These are phyloP conservation scores for Plodia interpunctella DNA, from an alignment of 1,140 invertebrate species.

Conservation along the genomic window DNA sequence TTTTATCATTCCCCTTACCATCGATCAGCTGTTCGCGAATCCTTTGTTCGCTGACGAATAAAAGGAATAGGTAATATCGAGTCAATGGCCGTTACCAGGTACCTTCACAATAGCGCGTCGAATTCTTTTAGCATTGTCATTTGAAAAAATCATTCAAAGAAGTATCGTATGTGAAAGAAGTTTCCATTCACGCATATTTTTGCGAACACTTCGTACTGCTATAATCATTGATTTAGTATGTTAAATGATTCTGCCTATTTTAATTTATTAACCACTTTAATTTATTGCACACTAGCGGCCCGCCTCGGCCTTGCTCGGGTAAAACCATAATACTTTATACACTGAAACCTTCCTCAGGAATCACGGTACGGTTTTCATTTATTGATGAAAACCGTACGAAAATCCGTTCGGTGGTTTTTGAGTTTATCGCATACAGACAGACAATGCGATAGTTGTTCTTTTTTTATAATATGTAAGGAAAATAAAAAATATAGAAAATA, in stretches of 20 bases:
- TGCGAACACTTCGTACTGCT: not conserved
- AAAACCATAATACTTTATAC: too few species aligned
- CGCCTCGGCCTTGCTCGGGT: too few species aligned
- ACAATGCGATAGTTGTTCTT: too few species aligned
- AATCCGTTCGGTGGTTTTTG: too few species aligned
- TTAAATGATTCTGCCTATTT: not conserved
- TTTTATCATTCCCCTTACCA: slow-evolving; percentile 22
- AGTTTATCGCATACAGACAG: too few species aligned
- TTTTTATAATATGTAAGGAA: too few species aligned
- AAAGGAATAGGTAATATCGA: not conserved
- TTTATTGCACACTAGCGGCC: too few species aligned
- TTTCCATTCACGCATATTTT: slow-evolving; percentile 5
- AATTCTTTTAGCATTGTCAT: slow-evolving; percentile 1
- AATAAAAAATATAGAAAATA: too few species aligned
- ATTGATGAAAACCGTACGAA: too few species aligned
- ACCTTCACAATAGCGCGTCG: slow-evolving; percentile 8
- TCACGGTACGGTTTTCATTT: too few species aligned
- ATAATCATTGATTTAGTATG: not conserved
- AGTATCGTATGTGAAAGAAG: slow-evolving; percentile 2
- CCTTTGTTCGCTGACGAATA: slow-evolving; percentile 33
- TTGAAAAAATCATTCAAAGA: not conserved
- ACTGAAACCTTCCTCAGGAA: too few species aligned
- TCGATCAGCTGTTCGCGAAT: slow-evolving; percentile 37
- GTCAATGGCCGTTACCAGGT: slow-evolving; percentile 10
- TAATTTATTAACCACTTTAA: too few species aligned